A percentile compares a stretch with the other conserved stretches of the same genome.
phyloP scores from a whole-genome alignment of 2,888 invertebrate species.

The Ligdia adustata region DNA sequence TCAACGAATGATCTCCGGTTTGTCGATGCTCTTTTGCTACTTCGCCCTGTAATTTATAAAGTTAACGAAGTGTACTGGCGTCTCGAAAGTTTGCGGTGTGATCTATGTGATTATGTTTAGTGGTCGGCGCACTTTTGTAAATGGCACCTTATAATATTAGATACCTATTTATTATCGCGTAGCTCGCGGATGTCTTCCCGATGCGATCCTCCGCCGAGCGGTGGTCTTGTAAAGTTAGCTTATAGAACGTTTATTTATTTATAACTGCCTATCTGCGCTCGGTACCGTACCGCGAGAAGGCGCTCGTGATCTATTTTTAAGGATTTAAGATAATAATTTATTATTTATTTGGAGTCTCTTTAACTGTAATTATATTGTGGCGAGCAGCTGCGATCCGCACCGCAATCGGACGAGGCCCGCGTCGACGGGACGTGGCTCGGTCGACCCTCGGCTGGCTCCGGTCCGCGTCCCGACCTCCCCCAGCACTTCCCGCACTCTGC shows the following conservation, averaged over 20 bases:
- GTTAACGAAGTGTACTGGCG: conserved; percentile 78
- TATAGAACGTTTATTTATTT: conserved; percentile 83
- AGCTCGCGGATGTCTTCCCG: conserved; percentile 83
- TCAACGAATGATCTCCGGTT: conserved; percentile 83
- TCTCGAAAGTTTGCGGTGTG: conserved; percentile 84
- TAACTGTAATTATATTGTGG: conserved; percentile 78
- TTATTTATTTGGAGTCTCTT: conserved; percentile 84
- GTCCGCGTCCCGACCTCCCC: conserved; percentile 38
- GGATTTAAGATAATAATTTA: conserved; percentile 84
- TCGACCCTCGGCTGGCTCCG: conserved; percentile 56
- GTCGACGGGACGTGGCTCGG: conserved; percentile 74
- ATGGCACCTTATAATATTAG: conserved; percentile 82
- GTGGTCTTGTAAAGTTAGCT: conserved; percentile 83
- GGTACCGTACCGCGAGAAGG: conserved; percentile 82
- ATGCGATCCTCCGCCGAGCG: conserved; percentile 82
- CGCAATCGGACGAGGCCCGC: conserved; percentile 77
- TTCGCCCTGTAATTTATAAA: conserved; percentile 78
- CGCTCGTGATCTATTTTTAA: conserved; percentile 84
- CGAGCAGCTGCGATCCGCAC: conserved; percentile 78
- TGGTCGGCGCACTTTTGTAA: conserved; percentile 82
- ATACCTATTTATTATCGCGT: conserved; percentile 74
- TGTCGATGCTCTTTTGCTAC: conserved; percentile 75
- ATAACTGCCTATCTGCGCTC: conserved; percentile 81
- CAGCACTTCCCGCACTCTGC: conserved; percentile 35
- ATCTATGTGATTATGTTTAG: conserved; percentile 74